Conservation (phyloP, 2,113 vertebrate species). For the Hippocampus abdominalis region DNA sequence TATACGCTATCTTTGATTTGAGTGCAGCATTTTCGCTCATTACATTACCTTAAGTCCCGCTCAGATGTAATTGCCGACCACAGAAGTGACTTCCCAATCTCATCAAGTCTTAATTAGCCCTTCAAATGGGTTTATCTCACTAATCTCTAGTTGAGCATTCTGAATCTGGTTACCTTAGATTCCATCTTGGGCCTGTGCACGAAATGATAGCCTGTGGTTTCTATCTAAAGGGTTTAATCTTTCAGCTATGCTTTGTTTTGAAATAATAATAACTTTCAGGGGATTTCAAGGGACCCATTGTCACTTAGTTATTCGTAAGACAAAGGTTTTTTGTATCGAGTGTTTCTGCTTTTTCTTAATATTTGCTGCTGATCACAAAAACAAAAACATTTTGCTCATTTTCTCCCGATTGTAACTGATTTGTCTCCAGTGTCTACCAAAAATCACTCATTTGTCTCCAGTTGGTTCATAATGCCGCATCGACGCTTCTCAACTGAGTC, state of each 20-base stretch:
- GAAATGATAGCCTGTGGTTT: conserved; percentile 14
- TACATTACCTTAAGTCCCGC: conserved; percentile 48
- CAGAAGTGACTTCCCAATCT: conserved; percentile 66
- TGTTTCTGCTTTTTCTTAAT: neutral
- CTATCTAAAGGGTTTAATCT: conserved; percentile 5
- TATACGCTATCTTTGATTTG: conserved; percentile 2
- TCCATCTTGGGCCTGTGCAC: conserved; percentile 32
- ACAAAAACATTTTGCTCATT: neutral
- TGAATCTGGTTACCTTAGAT: conserved; percentile 59
- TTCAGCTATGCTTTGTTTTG: neutral
- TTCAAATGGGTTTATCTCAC: conserved; percentile 62
- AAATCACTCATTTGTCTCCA: neutral
- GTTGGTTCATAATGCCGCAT: too few relatives aligned
- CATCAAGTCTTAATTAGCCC: conserved; percentile 69
- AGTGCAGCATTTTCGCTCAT: conserved; percentile 20
- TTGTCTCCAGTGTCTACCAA: neutral
- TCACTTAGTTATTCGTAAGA: neutral
- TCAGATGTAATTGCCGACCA: conserved; percentile 67
- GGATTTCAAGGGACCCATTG: neutral
- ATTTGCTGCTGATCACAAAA: neutral
- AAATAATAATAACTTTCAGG: neutral
- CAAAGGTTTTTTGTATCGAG: neutral
- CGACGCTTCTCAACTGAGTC: too few relatives aligned
- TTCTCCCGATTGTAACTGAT: neutral
- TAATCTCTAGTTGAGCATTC: conserved; percentile 60